Base-by-base conservation (phyloP, 1,140 invertebrate genomes). In the Drosophila sproati region DNA sequence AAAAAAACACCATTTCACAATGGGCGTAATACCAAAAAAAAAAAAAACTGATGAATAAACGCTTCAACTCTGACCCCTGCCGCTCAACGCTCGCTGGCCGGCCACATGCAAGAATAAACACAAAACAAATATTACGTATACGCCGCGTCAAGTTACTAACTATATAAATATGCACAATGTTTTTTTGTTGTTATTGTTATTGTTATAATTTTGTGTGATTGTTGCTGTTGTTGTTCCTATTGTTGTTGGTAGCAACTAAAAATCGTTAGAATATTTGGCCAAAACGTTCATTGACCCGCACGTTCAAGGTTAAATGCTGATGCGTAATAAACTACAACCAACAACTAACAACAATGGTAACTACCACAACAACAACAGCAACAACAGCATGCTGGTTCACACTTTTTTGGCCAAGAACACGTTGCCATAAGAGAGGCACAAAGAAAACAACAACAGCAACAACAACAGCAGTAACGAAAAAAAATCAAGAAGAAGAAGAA, bases 251-350 rank as follows among this genome's bases (percentile, higher is more conserved):
- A 67, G 63, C 45, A 87, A 73, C 61, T 60, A 78, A 76, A 82
- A 82, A 85, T 88, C 73, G 85, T 88, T 87, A 87, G 83, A 88
- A 83, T 83, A 73, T 85, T 73, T 89, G 80, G 85, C 85, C 64
- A 88, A 88, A 88, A 88, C 81, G 85, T 88, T 75, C 85, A 68
- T 81, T 88, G 85, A 88, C 86, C 85, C 73, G 51, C 50, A 45
- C 68, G 50, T 67, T 89, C 85, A 88, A 88, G 85, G 85, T 88
- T 88, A 89, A 88, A 88, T 85, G 78, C 45, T 88, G 85, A 85
- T 89, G 85, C 85, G 85, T 88, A 88, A 85, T 88, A 85, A 78
- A 59, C 67, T 63, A 54, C 52, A 67, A 73, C 29, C 41, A 45
- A 72, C 70, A 54, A 66, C 32, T 50, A 52, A 12, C 62, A 76